Evolutionary conservation across 2,888 invertebrate genomes (phyloP).

Genomic region (Alviniconcha strummeri): DNA sequence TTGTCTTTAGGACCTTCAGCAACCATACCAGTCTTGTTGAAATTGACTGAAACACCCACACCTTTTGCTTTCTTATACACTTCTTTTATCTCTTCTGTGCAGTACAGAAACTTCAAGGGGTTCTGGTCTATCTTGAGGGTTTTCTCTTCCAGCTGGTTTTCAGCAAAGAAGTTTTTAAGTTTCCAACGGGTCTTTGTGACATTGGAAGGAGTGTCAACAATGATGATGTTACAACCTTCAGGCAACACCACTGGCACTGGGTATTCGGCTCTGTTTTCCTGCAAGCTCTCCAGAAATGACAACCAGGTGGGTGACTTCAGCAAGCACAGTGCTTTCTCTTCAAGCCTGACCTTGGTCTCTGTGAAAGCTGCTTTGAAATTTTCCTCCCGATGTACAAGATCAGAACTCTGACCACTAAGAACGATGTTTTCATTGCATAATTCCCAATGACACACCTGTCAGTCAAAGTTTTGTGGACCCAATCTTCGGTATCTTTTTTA

Average conservation of each 20-base stretch:
- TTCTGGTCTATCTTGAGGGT: background rate
- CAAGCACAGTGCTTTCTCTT: background rate
- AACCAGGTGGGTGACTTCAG: slow-evolving; percentile 13
- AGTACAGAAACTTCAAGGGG: slow-evolving; percentile 6
- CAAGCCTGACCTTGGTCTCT: background rate
- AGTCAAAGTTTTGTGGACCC: background rate
- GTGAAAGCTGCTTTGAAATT: too few species aligned
- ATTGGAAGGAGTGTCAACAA: slow-evolving; percentile 4
- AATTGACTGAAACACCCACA: background rate
- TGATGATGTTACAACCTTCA: background rate
- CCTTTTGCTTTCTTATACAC: slow-evolving; percentile 8
- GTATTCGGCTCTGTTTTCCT: background rate
- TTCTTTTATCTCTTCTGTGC: background rate
- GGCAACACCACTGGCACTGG: slow-evolving; percentile 11
- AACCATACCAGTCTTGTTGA: slow-evolving; percentile 1
- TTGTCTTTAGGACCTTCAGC: slow-evolving; percentile 19
- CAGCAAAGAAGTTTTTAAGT: background rate
- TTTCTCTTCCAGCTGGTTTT: slow-evolving; percentile 23
- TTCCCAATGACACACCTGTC: slow-evolving; percentile 22
- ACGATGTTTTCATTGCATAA: background rate
- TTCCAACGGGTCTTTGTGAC: background rate
- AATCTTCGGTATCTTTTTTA: background rate
- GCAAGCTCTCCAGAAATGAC: slow-evolving; percentile 4
- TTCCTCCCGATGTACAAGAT: background rate
- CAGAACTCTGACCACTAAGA: background rate